Evolutionary conservation across 2,113 vertebrate species (phyloP), one percentile per base, ranked within the genome.

Genomic region (Irena cyanogastra): DNA sequence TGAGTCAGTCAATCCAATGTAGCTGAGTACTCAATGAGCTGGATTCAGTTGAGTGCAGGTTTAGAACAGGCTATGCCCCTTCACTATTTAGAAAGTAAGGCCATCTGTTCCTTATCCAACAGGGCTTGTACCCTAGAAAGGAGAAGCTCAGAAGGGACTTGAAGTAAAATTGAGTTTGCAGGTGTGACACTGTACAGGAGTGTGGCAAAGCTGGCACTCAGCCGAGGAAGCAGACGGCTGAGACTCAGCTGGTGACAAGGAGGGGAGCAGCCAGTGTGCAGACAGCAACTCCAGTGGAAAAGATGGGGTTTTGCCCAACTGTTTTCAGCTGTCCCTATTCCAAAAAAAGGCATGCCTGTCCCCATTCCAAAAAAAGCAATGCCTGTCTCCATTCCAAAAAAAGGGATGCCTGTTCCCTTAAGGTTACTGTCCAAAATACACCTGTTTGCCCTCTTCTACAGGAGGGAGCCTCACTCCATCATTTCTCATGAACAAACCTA

Each of bases 211-310:
- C n/a, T 41, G 39, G 52, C 42, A 18, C 24, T 39, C 9, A 7
- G 75, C 27, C 0, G 6, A 42, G 3, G 4, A 76, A 71, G 42
- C 13, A 49, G 47, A 56, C 2, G 0, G 45, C 61, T 30, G 47
- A 50, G 60, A 45, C 33, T 49, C 65, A 5, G 8, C 16, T 7
- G 1, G 41, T 24, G 63, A 45, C 17, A 49, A 49, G 10, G 18
- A 81, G 5, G 14, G 7, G 20, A 78, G n/a, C 1, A 6, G 57
- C 26, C 9, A 1, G 24, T 2, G 6, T 12, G 5, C 1, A 1
- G 31, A n/a, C 23, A 82, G 56, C 4, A 14, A 64, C 12, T 68
- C 6, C 0, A 2, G 13, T 19, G 19, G 33, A 92, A 63, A 66
- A 54, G 4, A 47, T 5, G 5, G 27, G 4, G 3, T 27, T 74